Base-by-base conservation (phyloP, 2,888 invertebrate species). In the Sinhomidia bicolor region DNA sequence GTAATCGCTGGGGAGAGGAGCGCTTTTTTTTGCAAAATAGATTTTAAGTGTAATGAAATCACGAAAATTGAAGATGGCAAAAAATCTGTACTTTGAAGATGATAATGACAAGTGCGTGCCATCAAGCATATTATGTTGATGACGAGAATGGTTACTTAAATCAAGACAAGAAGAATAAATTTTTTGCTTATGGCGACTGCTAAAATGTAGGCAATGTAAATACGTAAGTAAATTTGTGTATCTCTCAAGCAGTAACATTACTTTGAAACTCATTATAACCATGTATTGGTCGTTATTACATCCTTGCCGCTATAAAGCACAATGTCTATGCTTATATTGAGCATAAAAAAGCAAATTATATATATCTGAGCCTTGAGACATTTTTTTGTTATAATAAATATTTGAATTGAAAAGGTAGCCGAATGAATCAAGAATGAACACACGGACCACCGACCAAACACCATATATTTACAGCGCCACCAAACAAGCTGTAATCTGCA, bases 41-140 rank as follows among this genome's bases (percentile, higher is more conserved):
- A 32, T 23, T 74, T 41, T 20, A 20, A 60, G 44, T 26, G 60
- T 62, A 80, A 80, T 62, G 44, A 80, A 80, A 80, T 80, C 80
- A 80, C 62, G 80, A 80, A 78, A 78, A 78, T 78, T 78, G 78
- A 78, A 57, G 20, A 51, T 78, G 78, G 10, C 20, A 26, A 54
- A 76, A 76, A 41, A 71, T 9, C 23, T 12, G 0, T 29, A 4
- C 14, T 62, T 14, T 26, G 44, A 44, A 32, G 32, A 68, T 41
- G 76, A 76, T 41, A 29, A 36, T 79, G 17, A 29, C 54, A 54
- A 12, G 32, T 57, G 79, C 57, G 79, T 57, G 79, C 29, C 14
- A 57, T 17, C 29, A 26, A 79, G 32, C 47, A 36, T 57, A 36
- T 79, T 57, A 51, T 79, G 79, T 26, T 79, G 57, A 57, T 54